Conservation (phyloP, 2,113 vertebrate species). For the Raja brachyura region DNA sequence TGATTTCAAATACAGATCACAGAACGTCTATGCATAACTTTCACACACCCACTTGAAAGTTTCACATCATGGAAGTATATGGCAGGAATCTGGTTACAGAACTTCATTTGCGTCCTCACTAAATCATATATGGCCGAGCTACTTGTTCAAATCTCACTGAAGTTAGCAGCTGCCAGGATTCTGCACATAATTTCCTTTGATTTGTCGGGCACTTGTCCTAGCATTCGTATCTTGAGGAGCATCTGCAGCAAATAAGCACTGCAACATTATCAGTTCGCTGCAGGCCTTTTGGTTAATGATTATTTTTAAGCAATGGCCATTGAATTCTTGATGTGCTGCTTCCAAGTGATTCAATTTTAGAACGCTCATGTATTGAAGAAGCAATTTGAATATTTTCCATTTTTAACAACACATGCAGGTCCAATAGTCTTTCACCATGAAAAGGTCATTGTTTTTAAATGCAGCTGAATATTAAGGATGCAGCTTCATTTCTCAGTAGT, state of each 20-base stretch:
- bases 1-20: neutral
- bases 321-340: neutral
- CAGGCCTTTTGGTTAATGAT: conserved; percentile 6
- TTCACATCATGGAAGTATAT: neutral
- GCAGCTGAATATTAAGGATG: neutral
- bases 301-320: conserved; percentile 11
- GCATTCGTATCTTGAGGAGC: neutral
- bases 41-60: neutral
- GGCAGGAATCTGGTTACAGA: neutral
- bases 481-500: neutral
- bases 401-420: neutral
- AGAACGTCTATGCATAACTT: neutral
- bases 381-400: neutral
- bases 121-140: neutral
- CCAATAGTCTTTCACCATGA: neutral
- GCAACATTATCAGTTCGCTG: neutral
- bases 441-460: neutral
- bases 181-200: conserved; percentile 18
- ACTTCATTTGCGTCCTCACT: neutral
- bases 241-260: neutral
- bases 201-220: neutral
- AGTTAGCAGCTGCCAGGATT: neutral
- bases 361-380: neutral
- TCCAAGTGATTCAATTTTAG: neutral
- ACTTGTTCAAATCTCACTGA: neutral